These are phyloP conservation scores for Leptinotarsa haldemani DNA, from an alignment of 2,888 invertebrate genomes.

Conservation along the genomic window DNA sequence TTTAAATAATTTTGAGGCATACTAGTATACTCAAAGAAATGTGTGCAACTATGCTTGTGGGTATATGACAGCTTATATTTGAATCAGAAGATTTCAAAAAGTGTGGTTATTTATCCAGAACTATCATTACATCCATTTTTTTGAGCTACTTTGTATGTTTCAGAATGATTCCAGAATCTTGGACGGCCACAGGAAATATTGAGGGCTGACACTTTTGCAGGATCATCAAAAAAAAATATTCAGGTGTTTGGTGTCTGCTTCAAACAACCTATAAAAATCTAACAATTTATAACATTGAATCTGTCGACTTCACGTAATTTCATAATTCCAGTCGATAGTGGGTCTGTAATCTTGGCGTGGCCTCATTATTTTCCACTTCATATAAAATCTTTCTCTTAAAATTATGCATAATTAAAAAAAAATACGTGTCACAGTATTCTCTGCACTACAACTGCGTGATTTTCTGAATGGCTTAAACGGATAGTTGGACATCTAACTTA, in stretches of 20 bases:
- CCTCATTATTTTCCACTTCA: no score
- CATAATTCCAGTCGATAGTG: no score
- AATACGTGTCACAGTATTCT: neutral
- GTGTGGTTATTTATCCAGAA: neutral
- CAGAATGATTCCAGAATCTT: conserved; percentile 1
- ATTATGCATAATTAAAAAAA: neutral
- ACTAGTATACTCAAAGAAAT: neutral
- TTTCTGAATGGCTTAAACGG: neutral
- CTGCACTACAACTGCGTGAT: neutral
- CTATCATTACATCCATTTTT: neutral
- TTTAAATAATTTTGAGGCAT: neutral
- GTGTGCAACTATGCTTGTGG: no score
- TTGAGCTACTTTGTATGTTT: conserved; percentile 4
- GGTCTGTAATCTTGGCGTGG: no score
- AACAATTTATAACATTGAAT: no score
- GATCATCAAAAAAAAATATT: neutral
- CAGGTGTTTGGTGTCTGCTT: neutral
- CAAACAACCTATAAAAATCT: no score
- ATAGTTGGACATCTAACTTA: conserved; percentile 7
- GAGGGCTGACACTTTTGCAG: neutral
- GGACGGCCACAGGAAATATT: neutral
- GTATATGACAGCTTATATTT: no score
- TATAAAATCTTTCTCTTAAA: no score
- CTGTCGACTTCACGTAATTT: no score
- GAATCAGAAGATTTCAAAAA: neutral